Evolutionary conservation across 2,113 vertebrate genomes (phyloP).

Genomic region (Porphyrio hochstetteri): DNA sequence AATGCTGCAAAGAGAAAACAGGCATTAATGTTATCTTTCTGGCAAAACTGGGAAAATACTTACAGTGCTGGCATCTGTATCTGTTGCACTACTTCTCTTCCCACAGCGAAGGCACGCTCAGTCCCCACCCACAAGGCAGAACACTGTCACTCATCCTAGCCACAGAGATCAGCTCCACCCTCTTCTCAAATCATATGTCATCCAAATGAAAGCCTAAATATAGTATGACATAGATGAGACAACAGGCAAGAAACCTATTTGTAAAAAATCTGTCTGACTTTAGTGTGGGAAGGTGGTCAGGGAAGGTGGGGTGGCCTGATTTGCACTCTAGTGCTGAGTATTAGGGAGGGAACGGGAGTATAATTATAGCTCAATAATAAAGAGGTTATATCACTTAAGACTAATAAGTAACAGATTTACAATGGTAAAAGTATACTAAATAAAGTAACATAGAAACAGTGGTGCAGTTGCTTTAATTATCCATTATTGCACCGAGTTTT

Average conservation of each 20-base stretch:
- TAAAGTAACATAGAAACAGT: not conserved
- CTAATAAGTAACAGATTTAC: not conserved
- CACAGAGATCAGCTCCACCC: slow-evolving; percentile 46
- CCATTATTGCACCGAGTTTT: not conserved
- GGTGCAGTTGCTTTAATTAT: not conserved
- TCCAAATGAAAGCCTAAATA: not conserved
- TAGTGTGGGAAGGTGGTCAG: not conserved
- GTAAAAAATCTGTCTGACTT: not conserved
- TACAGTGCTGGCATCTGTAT: not conserved
- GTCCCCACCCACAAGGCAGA: slow-evolving; percentile 36
- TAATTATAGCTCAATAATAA: not conserved
- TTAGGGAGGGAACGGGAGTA: not conserved
- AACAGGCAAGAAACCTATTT: not conserved
- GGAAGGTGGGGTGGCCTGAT: not conserved
- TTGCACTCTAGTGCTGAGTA: not conserved
- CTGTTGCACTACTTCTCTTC: not conserved
- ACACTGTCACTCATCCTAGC: not conserved
- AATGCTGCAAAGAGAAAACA: not conserved
- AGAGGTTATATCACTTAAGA: not conserved
- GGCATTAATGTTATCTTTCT: not conserved
- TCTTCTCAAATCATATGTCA: not conserved
- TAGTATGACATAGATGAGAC: not conserved
- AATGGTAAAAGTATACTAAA: not conserved
- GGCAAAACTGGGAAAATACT: slow-evolving; percentile 42
- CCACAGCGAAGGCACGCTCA: not conserved